Evolutionary conservation across 2,113 vertebrate species (phyloP).

Genomic region (Ranitomeya imitator): DNA sequence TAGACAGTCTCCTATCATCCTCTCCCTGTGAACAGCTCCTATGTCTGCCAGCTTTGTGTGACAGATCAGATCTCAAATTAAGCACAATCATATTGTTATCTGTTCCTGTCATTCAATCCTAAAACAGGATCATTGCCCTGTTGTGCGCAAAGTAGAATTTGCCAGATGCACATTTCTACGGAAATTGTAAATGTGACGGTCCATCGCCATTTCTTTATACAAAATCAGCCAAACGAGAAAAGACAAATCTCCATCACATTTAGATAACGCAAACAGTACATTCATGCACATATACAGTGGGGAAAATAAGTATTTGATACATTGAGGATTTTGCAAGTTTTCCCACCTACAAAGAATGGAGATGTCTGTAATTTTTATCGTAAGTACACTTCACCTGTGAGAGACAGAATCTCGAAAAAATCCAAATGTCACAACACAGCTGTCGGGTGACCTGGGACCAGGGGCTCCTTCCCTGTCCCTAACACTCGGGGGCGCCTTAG

Average conservation of each 20-base stretch:
- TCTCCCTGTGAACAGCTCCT: neutral
- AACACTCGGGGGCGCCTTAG: too few relatives aligned
- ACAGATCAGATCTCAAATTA: slow-evolving; percentile 11
- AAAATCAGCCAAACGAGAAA: neutral
- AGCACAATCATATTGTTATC: slow-evolving; percentile 4
- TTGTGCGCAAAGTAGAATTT: neutral
- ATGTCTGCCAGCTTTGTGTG: slow-evolving; percentile 10
- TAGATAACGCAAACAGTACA: neutral
- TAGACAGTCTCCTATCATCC: slow-evolving; percentile 16
- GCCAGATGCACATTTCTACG: neutral
- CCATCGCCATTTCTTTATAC: neutral
- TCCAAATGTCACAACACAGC: too few relatives aligned
- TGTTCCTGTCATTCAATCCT: neutral
- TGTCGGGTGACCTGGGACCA: too few relatives aligned
- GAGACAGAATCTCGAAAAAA: too few relatives aligned
- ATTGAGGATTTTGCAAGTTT: too few relatives aligned
- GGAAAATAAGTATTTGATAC: too few relatives aligned
- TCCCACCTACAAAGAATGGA: too few relatives aligned
- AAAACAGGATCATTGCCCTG: neutral
- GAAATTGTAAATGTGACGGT: neutral
- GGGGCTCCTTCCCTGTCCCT: too few relatives aligned
- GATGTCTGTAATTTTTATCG: too few relatives aligned
- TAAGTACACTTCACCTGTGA: too few relatives aligned
- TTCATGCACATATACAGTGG: neutral
- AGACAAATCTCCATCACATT: neutral